Conservation (phyloP, 2,113 vertebrate species). For the Psammodynastes pulverulentus region DNA sequence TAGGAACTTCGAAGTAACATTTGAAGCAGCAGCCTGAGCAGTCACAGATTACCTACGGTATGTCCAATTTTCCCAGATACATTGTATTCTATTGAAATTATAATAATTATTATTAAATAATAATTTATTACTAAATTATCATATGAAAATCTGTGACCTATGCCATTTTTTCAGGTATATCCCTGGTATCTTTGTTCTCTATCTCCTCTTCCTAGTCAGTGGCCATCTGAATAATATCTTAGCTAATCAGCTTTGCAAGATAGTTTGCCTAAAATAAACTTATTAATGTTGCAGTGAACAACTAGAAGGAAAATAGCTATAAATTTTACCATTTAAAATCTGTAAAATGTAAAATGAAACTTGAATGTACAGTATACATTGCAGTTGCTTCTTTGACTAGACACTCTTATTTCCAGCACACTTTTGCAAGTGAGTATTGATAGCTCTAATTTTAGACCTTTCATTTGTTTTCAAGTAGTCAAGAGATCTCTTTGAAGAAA, state of each 20-base stretch:
- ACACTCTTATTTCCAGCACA: neutral
- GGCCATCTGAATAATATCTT: neutral
- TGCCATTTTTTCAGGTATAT: neutral
- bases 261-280: neutral
- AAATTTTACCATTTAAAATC: neutral
- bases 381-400: neutral
- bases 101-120: neutral
- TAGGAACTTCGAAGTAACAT: neutral
- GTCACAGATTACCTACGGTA: neutral
- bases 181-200: neutral
- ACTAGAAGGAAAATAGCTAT: too few species aligned
- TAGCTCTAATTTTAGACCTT: slow-evolving; percentile 23
- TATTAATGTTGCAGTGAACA: neutral
- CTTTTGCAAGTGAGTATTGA: neutral
- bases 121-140: neutral
- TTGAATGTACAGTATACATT: slow-evolving; percentile 8
- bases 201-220: neutral
- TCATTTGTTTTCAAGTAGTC: slow-evolving; percentile 29
- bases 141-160: neutral
- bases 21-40: neutral
- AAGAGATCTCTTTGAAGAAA: slow-evolving; percentile 25
- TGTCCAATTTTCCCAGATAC: neutral
- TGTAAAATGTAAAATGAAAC: slow-evolving; percentile 21
- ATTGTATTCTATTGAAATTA: neutral
- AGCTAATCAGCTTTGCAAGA: neutral